These are phyloP conservation scores for Adrianichthys oophorus DNA, from an alignment of 2,797 vertebrate genomes.

Conservation along the genomic window DNA sequence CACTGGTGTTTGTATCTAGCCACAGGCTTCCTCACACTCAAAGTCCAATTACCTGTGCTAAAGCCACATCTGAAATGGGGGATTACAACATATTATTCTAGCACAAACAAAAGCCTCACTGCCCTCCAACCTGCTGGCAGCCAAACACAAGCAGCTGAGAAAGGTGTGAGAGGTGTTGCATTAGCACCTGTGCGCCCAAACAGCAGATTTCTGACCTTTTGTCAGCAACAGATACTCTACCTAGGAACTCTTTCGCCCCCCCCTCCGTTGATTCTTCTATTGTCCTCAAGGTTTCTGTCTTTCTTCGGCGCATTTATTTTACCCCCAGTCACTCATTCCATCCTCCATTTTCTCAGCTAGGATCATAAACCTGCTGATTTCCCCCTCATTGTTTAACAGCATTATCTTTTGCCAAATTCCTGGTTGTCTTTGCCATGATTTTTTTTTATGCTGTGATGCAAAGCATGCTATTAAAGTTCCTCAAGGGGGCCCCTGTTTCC, in stretches of 20 bases:
- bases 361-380: conserved; percentile 13
- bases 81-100: conserved; percentile 76
- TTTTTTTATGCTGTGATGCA: conserved; percentile 29
- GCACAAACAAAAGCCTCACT: conserved; percentile 76
- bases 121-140: conserved; percentile 68
- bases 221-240: conserved; percentile 62
- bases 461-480: conserved; percentile 41
- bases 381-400: conserved; percentile 39
- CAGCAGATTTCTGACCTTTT: conserved; percentile 79
- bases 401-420: conserved; percentile 36
- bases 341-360: conserved; percentile 27
- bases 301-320: conserved; percentile 13
- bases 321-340: conserved; percentile 23
- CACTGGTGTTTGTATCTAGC: conserved; percentile 39
- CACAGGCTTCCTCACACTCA: conserved; percentile 61
- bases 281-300: conserved; percentile 37
- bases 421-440: conserved; percentile 36
- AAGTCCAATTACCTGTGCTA: conserved; percentile 79
- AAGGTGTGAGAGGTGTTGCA: conserved; percentile 82
- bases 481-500: conserved; percentile 20
- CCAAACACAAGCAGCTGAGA: conserved; percentile 52
- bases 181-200: conserved; percentile 84
- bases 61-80: conserved; percentile 66
- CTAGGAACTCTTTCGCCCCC: conserved; percentile 46
- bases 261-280: conserved; percentile 31